These are phyloP conservation scores for Zoanthus sansibaricus DNA, from an alignment of 92 coral and sea anemone genomes.

Conservation along the genomic window DNA sequence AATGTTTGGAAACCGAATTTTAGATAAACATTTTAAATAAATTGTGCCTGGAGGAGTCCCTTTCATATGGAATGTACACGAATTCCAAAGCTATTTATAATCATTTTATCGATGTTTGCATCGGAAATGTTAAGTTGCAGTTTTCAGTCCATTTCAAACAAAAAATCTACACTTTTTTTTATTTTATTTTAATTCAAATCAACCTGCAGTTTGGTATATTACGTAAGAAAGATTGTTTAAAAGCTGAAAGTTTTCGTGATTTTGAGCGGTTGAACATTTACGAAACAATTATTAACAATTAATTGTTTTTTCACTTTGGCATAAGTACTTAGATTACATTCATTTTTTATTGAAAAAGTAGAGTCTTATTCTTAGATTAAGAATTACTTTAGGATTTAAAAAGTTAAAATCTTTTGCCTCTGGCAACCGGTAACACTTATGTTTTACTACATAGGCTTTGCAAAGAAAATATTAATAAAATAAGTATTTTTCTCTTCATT, in stretches of 20 bases:
- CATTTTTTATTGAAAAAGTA: neutral
- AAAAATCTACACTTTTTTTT: too few relatives aligned
- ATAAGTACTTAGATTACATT: neutral
- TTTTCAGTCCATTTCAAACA: too few relatives aligned
- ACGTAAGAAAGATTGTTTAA: neutral
- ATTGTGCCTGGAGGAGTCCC: too few relatives aligned
- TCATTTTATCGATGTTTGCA: too few relatives aligned
- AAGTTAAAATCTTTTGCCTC: neutral
- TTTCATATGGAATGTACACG: too few relatives aligned
- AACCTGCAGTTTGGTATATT: neutral
- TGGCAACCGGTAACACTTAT: neutral
- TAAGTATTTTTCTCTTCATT: neutral
- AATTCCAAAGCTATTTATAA: too few relatives aligned
- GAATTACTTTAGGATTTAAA: conserved; percentile 5
- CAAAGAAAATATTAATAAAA: neutral
- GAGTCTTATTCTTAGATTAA: neutral
- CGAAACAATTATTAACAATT: neutral
- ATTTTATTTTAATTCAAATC: too few relatives aligned
- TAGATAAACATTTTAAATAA: too few relatives aligned
- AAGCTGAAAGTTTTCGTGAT: conserved; percentile 4
- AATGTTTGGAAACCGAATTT: too few relatives aligned
- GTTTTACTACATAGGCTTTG: neutral
- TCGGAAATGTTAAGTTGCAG: too few relatives aligned
- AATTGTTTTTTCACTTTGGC: neutral
- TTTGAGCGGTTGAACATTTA: neutral